A percentile compares a stretch with the other conserved stretches of the same genome.
Conservation (phyloP, 1,140 invertebrate species). For the Tetranychus cinnabarinus region DNA sequence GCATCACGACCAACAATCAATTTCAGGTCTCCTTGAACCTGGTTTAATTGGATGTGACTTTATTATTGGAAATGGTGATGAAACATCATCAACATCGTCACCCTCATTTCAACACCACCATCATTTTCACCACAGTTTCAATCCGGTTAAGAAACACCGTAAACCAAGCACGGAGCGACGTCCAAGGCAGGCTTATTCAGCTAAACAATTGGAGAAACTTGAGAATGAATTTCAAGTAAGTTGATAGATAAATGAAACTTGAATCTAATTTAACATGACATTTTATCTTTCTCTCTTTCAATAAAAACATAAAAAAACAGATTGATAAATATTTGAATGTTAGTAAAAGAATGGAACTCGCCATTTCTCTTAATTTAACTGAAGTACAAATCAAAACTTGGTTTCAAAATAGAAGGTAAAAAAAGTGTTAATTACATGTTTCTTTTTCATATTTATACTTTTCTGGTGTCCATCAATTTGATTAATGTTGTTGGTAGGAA, state of each 20-base stretch:
- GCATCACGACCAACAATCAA: not conserved
- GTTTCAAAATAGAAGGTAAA: constrained; percentile 60
- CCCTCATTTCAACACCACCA: constrained; percentile 15
- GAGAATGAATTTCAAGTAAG: constrained; percentile 72
- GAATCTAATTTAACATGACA: too few relatives aligned
- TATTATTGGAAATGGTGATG: not conserved
- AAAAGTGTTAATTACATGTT: not conserved
- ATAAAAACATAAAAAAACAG: constrained; percentile 20
- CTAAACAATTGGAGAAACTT: constrained; percentile 64
- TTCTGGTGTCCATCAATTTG: too few relatives aligned
- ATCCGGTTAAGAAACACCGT: constrained; percentile 16
- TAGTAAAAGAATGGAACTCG: constrained; percentile 74
- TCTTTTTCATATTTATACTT: not conserved
- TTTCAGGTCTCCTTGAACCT: not conserved
- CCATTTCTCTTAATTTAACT: constrained; percentile 58
- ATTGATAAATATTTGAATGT: constrained; percentile 84
- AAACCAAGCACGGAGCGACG: constrained; percentile 70
- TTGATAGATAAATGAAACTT: not conserved
- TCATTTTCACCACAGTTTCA: constrained; percentile 5
- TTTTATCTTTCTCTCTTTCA: not conserved
- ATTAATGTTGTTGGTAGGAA: too few relatives aligned
- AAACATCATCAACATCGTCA: not conserved
- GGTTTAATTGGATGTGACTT: not conserved
- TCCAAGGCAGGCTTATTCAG: constrained; percentile 79
- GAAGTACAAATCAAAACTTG: constrained; percentile 94